phyloP scores from a whole-genome alignment of 2,888 invertebrate genomes.

The Strigamia crassipes region DNA sequence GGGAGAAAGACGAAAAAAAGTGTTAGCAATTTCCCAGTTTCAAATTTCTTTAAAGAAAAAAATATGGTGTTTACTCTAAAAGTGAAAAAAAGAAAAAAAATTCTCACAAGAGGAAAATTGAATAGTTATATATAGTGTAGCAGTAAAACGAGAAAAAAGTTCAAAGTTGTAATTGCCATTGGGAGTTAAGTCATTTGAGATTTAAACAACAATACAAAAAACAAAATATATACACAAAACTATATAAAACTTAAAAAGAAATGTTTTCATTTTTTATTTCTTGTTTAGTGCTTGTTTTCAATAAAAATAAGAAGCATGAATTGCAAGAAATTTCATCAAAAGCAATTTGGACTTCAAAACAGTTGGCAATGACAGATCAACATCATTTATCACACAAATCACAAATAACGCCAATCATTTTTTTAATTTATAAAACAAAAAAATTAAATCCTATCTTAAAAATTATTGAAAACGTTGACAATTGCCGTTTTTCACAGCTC shows the following conservation, averaged over 20 bases:
- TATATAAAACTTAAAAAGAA: not conserved
- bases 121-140: not conserved
- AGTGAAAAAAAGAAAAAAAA: not conserved
- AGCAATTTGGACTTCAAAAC: slow-evolving; percentile 15
- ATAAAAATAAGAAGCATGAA: not conserved
- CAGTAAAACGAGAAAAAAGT: not conserved
- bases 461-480: not conserved
- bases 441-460: not conserved
- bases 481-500: not conserved
- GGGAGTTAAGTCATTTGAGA: not conserved
- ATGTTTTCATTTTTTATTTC: not conserved
- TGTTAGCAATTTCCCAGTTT: slow-evolving; percentile 37
- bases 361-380: slow-evolving; percentile 22
- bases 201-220: not conserved
- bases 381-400: slow-evolving; percentile 29
- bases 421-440: not conserved
- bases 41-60: slow-evolving; percentile 24
- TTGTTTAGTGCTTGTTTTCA: not conserved
- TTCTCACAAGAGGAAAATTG: no score
- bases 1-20: slow-evolving; percentile 3
- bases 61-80: not conserved
- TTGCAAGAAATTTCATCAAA: slow-evolving; percentile 39
- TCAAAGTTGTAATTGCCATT: not conserved
- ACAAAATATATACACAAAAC: not conserved
- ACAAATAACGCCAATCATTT: not conserved